Evolutionary conservation across 2,888 invertebrate species (phyloP).

Genomic region (Lasioglossum figueresi): DNA sequence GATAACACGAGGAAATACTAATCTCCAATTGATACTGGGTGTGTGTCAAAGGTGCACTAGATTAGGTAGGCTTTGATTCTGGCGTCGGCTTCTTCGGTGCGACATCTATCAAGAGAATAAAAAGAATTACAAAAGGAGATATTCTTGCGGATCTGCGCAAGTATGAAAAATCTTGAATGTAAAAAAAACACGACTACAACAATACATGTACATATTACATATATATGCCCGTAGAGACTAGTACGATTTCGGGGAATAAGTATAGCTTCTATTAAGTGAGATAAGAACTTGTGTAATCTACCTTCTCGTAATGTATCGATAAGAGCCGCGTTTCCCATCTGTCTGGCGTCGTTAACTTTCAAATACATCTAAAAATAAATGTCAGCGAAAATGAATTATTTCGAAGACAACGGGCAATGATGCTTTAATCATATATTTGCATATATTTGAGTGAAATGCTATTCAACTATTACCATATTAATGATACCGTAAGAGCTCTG

Average conservation of each 20-base stretch:
- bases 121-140: not conserved
- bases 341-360: not conserved
- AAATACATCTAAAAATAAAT: constrained; percentile 5
- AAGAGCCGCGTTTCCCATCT: not conserved
- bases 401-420: not conserved
- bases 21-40: not conserved
- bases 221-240: not conserved
- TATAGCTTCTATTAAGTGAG: not conserved
- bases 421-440: not conserved
- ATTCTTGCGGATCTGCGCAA: not conserved
- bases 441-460: constrained; percentile 7
- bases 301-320: not conserved
- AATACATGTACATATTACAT: not conserved
- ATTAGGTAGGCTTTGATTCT: not conserved
- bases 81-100: not conserved
- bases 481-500: not conserved
- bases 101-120: not conserved
- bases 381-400: not conserved
- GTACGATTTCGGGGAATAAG: not conserved
- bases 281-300: not conserved
- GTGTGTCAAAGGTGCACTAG: not conserved
- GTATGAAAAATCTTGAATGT: not conserved
- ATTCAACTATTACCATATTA: not conserved
- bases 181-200: no score
- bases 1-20: not conserved